Base-by-base conservation (phyloP, 2,888 invertebrate genomes). In the Oegoconia quadripuncta region DNA sequence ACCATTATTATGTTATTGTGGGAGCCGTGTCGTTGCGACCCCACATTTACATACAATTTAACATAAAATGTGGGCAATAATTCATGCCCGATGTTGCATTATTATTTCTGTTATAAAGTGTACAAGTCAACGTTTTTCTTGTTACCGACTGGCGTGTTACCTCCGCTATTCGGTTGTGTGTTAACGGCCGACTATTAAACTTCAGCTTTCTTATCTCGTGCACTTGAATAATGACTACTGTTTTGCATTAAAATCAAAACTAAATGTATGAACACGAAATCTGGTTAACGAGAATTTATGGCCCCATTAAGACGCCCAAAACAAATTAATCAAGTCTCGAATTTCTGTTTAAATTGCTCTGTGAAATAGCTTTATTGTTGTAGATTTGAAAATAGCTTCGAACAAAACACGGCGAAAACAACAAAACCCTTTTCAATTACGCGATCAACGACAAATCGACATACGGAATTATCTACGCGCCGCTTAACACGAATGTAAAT, bases 1-100 rank as follows among this genome's bases (percentile, higher is more conserved):
- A 74, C 82, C 78, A 84, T 86, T 87, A 86, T 86, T 83, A 83
- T 86, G 86, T 86, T 86, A 84, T 86, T 86, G 86, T 83, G 80
- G 83, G 78, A 82, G 80, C 83, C 79, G 65, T 77, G 82, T 78
- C 80, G 77, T 60, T 66, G 74, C 67, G 77, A 74, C 71, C 72
- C 69, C 73, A 59, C 79, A 86, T 86, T 86, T 84, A 86, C 86
- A 86, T 86, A 86, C 82, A 82, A 82, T 84, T 86, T 84, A 84
- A 84, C 83, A 82, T 82, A 79, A 86, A 86, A 84, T 80, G 84
- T 81, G 78, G 77, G 73, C 80, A 83, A 84, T 84, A 84, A 81
- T 73, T 86, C 82, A 84, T 66, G 64, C 63, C 74, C 68, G 72
- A 71, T 75, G 80, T 78, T 74, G 65, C 75, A 74, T 81, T 81